phyloP scores from a whole-genome alignment of 2,113 vertebrate genomes.

The Nibea albiflora region DNA sequence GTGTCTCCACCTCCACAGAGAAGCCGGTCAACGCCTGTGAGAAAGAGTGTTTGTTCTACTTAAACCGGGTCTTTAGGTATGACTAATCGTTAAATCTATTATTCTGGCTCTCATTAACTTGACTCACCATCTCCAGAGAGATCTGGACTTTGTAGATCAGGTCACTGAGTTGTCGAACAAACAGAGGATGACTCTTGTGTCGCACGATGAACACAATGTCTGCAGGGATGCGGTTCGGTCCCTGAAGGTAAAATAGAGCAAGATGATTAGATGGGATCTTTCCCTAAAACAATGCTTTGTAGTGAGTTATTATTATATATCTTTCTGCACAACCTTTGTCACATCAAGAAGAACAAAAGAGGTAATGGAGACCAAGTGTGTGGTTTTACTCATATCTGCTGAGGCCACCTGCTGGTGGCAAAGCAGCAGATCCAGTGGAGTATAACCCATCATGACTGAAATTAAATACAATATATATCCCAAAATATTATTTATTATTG shows the following conservation, averaged over 20 bases:
- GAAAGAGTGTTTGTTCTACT: slow-evolving; percentile 1
- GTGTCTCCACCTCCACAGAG: slow-evolving; percentile 88
- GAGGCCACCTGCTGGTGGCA: slow-evolving; percentile 36
- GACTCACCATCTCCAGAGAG: slow-evolving; percentile 87
- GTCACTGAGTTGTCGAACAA: slow-evolving; percentile 83
- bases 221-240: slow-evolving; percentile 92
- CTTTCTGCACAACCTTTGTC: not conserved
- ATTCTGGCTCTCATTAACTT: not conserved
- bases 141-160: slow-evolving; percentile 85
- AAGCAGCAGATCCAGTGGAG: not conserved
- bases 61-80: not conserved
- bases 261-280: not conserved
- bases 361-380: not conserved
- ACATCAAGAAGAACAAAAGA: not conserved
- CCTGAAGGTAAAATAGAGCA: slow-evolving; percentile 80
- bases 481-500: not conserved
- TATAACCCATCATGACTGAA: not conserved
- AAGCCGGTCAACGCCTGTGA: slow-evolving; percentile 91
- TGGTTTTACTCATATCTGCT: not conserved
- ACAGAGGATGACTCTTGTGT: slow-evolving; percentile 89
- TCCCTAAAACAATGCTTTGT: not conserved
- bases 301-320: not conserved
- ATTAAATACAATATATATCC: not conserved
- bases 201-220: slow-evolving; percentile 93
- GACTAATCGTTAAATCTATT: not conserved